Evolutionary conservation across 2,113 vertebrate genomes (phyloP), one percentile per base, ranked within the genome.

Genomic region (Girardinichthys multiradiatus): DNA sequence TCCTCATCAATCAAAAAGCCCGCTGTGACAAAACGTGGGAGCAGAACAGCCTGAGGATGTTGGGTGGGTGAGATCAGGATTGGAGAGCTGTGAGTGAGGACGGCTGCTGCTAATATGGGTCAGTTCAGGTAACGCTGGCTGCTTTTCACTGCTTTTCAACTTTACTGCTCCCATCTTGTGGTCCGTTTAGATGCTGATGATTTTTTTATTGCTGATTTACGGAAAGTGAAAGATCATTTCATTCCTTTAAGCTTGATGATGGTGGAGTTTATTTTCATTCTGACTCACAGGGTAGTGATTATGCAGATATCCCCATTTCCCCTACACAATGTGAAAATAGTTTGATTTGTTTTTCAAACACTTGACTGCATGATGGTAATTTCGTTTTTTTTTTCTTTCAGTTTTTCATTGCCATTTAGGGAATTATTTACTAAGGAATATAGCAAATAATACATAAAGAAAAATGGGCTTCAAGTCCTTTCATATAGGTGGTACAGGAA

Each of bases 11-110:
- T 94, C 90, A 91, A 75, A 54, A 76, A 68, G 79, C 83, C 88
- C 87, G 77, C 84, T 75, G 93, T 89, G 91, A 94, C 89, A 87
- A 93, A 92, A 86, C 51, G 86, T 84, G 84, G 89, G 86, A 64
- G 76, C 64, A 39, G 58, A n/a, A 72, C 57, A 4, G 74, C 65
- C 51, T 60, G 81, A 68, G 76, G 77, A 70, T 33, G 59, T 19
- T 0, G 63, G 77, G 76, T 72, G 81, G 70, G 70, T 19, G 64
- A 84, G 64, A 73, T 70, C 64, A 70, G 37, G 67, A 71, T 72
- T 26, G 15, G 66, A 84, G 70, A 66, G 59, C 58, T 74, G 79
- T 89, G 81, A 80, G 83, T 31, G 61, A 78, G 77, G 82, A 64
- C 57, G 69, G 66, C 65, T 28, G 12, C 62, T 64, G 59, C 70